Base-by-base conservation (phyloP, 1,140 invertebrate genomes). In the Trialeurodes vaporariorum region DNA sequence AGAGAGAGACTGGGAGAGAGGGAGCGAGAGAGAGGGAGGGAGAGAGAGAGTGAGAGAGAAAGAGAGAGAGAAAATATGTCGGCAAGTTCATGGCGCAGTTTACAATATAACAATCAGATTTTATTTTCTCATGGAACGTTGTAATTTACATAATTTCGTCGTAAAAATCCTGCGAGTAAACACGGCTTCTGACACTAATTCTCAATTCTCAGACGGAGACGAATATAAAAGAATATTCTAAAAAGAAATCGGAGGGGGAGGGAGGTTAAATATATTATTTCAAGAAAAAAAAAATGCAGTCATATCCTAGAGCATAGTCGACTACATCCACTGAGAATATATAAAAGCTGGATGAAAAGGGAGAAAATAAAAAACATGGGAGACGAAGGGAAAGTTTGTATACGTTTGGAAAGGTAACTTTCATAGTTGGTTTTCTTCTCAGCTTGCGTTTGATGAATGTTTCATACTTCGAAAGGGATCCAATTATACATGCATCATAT, bases 141-240 rank as follows among this genome's bases (percentile, higher is more conserved):
- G 34, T 17, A 17, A 49, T 49, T 49, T 49, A 49, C 34, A 49
- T 49, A 49, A 49, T 49, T 49, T 17, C 34, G 34, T 17, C 5
- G 34, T 49, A 49, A 49, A 49, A n/a, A 49, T 17, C 34, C 34
- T 17, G 34, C 34, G 34, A 49, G 34, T 49, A 49, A 49, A 49
- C 34, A 49, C 34, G 34, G 17, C 17, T 49, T 17, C 34, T 49
- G 34, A 49, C 34, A 49, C 34, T 49, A 49, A 49, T 49, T 49
- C 34, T 49, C 34, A 49, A 49, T 49, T 49, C 34, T 49, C 34
- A 49, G 34, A 49, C 34, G 34, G 5, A n/a, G n/a, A 9, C 17
- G 34, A 49, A 49, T 49, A 49, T n/a, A 49, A 49, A 49, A 49
- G 34, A 49, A 49, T 49, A 49, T 49, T 49, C 34, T 49, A 49